These are phyloP conservation scores for Lathronympha strigana DNA, from an alignment of 2,888 invertebrate species.

Conservation along the genomic window DNA sequence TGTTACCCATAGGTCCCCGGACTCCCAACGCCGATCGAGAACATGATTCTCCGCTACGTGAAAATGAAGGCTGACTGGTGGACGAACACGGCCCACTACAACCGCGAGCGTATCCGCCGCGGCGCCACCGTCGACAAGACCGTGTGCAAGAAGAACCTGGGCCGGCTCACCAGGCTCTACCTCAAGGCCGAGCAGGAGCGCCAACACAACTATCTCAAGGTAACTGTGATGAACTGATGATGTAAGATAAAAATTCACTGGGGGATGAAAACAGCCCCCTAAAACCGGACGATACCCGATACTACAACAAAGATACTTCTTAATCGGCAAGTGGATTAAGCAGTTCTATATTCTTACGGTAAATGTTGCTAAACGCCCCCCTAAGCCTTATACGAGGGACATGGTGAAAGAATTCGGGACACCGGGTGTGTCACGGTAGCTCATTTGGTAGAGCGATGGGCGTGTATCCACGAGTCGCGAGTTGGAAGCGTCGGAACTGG, in stretches of 20 bases:
- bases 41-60: slow-evolving; percentile 99
- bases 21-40: slow-evolving; percentile 99
- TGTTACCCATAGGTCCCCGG: slow-evolving; percentile 91
- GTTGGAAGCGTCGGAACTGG: too few species aligned
- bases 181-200: slow-evolving; percentile 99
- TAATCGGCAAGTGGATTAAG: too few species aligned
- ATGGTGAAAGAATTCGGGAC: too few species aligned
- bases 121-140: slow-evolving; percentile 99
- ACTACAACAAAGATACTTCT: too few species aligned
- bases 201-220: slow-evolving; percentile 99
- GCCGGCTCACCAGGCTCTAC: slow-evolving; percentile 97
- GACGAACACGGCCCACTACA: slow-evolving; percentile 99
- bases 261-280: too few species aligned
- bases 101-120: slow-evolving; percentile 98
- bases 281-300: too few species aligned
- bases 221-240: slow-evolving; percentile 50
- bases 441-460: too few species aligned
- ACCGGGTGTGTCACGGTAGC: too few species aligned
- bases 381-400: too few species aligned
- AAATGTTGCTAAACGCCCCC: too few species aligned
- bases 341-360: too few species aligned
- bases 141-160: slow-evolving; percentile 99
- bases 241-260: background rate
- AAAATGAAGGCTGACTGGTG: slow-evolving; percentile 99
- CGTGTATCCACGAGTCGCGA: too few species aligned